Conservation (phyloP, 2,797 vertebrate species). For the Rhinatrema bivittatum region DNA sequence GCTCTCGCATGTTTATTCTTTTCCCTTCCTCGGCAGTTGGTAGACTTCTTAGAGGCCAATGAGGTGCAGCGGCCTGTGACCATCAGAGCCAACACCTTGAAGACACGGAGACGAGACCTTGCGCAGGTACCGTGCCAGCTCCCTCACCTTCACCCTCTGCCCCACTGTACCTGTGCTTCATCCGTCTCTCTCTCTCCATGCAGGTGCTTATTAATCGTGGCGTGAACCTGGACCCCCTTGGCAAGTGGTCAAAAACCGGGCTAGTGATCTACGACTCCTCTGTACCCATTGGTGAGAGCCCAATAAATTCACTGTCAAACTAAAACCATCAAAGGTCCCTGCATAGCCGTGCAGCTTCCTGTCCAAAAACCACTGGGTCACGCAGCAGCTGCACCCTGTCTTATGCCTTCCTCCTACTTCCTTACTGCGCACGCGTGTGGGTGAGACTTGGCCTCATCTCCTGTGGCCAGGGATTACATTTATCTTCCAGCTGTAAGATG, state of each 20-base stretch:
- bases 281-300: slow-evolving; percentile 80
- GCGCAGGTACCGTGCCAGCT: slow-evolving; percentile 71
- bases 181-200: neutral
- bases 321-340: no score
- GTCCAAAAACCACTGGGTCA: no score
- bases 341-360: rapidly evolving
- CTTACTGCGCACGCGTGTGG: neutral
- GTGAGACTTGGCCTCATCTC: neutral
- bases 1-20: neutral
- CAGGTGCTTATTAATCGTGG: slow-evolving; percentile 95
- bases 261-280: slow-evolving; percentile 92
- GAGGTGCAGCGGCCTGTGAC: slow-evolving; percentile 91
- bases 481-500: no score
- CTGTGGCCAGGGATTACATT: no score
- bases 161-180: neutral
- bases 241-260: slow-evolving; percentile 96
- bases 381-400: neutral
- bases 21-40: slow-evolving; percentile 51
- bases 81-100: slow-evolving; percentile 90
- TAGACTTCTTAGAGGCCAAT: slow-evolving; percentile 93
- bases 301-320: neutral
- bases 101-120: slow-evolving; percentile 87
- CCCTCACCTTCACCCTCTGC: rapidly evolving
- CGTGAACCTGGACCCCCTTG: slow-evolving; percentile 91
- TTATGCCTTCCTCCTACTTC: neutral